These are phyloP conservation scores for Brachyhypopomus gauderio DNA, from an alignment of 2,113 vertebrate genomes.

Conservation along the genomic window DNA sequence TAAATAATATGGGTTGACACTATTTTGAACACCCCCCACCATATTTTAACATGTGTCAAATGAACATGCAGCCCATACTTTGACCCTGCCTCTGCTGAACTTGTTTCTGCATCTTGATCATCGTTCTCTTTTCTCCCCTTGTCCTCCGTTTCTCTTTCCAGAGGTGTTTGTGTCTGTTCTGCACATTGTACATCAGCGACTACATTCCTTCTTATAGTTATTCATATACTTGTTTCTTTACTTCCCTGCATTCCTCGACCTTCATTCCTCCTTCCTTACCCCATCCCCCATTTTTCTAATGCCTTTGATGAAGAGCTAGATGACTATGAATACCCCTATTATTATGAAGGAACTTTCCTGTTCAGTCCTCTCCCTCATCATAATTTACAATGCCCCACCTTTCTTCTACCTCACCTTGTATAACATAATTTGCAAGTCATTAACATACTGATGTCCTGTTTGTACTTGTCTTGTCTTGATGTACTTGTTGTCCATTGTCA, in stretches of 20 bases:
- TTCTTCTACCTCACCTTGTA: conserved; percentile 29
- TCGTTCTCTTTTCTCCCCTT: conserved; percentile 19
- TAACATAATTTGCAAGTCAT: conserved; percentile 33
- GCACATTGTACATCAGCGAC: neutral
- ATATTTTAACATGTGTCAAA: too few relatives aligned
- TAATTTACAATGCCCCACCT: conserved; percentile 23
- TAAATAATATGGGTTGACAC: too few relatives aligned
- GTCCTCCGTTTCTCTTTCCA: neutral
- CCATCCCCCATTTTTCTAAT: conserved; percentile 61
- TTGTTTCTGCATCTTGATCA: conserved; percentile 2
- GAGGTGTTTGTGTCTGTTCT: neutral
- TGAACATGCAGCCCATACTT: too few relatives aligned
- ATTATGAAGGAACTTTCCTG: conserved; percentile 68
- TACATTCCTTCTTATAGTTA: neutral
- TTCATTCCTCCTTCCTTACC: conserved; percentile 45
- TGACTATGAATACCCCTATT: conserved; percentile 75
- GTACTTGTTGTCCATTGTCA: conserved; percentile 40
- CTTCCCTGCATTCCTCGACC: conserved; percentile 47
- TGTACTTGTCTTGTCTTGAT: conserved; percentile 36
- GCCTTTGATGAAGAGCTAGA: conserved; percentile 78
- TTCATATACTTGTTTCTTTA: neutral
- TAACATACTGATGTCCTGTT: conserved; percentile 47
- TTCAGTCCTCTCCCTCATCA: conserved; percentile 26
- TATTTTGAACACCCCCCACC: too few relatives aligned
- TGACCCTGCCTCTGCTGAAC: too few relatives aligned